A percentile compares a stretch with the other conserved stretches of the same genome.
These are phyloP conservation scores for Ennomos fuscantarius DNA, from an alignment of 2,888 invertebrate species.

Conservation along the genomic window DNA sequence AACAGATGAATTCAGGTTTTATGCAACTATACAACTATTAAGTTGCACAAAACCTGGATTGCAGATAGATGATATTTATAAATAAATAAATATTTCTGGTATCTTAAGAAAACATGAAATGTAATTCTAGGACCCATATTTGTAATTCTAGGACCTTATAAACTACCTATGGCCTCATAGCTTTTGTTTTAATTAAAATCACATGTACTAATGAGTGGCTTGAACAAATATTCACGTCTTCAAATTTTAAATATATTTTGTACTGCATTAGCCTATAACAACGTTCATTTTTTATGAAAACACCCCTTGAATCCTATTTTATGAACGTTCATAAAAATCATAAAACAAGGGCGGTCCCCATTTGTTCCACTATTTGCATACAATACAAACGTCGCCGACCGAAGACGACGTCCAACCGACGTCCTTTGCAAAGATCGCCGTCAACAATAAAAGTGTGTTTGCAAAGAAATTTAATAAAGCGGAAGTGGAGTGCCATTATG, in stretches of 20 bases:
- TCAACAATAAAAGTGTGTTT: conserved; percentile 83
- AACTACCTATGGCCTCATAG: too few species aligned
- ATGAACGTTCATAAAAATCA: conserved; percentile 70
- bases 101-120: too few species aligned
- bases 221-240: conserved; percentile 10
- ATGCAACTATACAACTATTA: too few species aligned
- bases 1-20: too few species aligned
- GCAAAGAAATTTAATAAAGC: conserved; percentile 85
- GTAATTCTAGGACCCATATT: too few species aligned
- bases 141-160: too few species aligned
- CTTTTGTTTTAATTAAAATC: too few species aligned
- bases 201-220: neutral
- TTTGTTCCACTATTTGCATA: conserved; percentile 80
- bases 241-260: too few species aligned
- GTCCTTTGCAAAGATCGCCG: conserved; percentile 75
- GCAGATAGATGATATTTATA: too few species aligned
- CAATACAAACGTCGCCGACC: conserved; percentile 70
- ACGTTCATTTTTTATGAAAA: conserved; percentile 48
- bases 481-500: conserved; percentile 80
- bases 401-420: conserved; percentile 60
- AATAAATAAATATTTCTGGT: too few species aligned
- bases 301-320: conserved; percentile 60
- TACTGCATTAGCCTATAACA: conserved; percentile 33
- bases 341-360: conserved; percentile 71
- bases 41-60: too few species aligned